Conservation (phyloP, 2,888 invertebrate genomes). For the Dolichopus griseipennis region DNA sequence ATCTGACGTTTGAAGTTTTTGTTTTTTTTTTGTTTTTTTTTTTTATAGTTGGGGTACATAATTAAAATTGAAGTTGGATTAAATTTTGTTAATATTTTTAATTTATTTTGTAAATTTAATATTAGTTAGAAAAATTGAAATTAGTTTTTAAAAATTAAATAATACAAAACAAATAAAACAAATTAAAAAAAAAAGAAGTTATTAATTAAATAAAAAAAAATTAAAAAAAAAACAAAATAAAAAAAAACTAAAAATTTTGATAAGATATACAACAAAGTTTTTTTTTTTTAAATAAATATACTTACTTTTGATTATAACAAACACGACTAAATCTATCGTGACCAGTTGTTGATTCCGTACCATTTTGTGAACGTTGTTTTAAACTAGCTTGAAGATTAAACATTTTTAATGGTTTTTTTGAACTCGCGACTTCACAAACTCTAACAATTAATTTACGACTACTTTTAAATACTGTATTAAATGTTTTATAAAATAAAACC, state of each 20-base stretch:
- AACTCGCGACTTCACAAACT: constrained; percentile 43
- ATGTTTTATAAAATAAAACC: constrained; percentile 42
- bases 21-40: constrained; percentile 14
- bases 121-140: too few relatives aligned
- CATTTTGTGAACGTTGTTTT: constrained; percentile 49
- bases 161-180: background rate
- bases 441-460: constrained; percentile 44
- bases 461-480: constrained; percentile 44
- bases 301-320: constrained; percentile 45
- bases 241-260: background rate
- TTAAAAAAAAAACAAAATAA: background rate
- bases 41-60: too few relatives aligned
- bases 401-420: constrained; percentile 50
- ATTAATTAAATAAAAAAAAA: background rate
- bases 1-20: constrained; percentile 35
- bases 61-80: too few relatives aligned
- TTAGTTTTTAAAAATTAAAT: too few relatives aligned
- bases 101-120: too few relatives aligned
- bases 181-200: background rate
- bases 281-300: constrained; percentile 23
- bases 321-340: constrained; percentile 74
- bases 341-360: constrained; percentile 57
- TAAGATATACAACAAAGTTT: background rate
- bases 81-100: too few relatives aligned
- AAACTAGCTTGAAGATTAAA: constrained; percentile 69